A percentile compares a stretch with the other conserved stretches of the same genome.
phyloP scores from a whole-genome alignment of 37 sponge, comb jelly and placozoan species.

The Spongia lamella region DNA sequence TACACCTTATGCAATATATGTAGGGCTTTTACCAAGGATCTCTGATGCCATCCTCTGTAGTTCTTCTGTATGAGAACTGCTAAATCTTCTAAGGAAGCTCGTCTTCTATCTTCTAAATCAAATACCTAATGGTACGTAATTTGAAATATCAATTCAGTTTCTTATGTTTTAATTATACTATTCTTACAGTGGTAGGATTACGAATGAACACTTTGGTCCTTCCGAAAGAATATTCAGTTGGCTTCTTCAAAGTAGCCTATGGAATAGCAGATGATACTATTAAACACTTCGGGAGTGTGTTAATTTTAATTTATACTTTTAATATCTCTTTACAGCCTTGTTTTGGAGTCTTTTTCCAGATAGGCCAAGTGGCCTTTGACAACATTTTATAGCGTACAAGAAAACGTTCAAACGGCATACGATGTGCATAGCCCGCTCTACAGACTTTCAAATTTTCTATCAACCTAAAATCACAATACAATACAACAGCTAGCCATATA shows the following conservation, averaged over 20 bases:
- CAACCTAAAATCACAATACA: constrained; percentile 29
- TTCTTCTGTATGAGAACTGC: constrained; percentile 69
- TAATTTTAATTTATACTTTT: constrained; percentile 35
- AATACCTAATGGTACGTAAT: constrained; percentile 58
- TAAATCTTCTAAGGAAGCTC: constrained; percentile 48
- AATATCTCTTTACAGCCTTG: constrained; percentile 72
- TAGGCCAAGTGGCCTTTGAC: constrained; percentile 75
- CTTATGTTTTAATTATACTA: too few species aligned
- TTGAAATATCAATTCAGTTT: too few species aligned
- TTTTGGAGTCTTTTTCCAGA: constrained; percentile 63
- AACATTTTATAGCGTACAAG: constrained; percentile 81
- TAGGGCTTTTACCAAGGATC: constrained; percentile 44
- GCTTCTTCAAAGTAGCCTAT: constrained; percentile 38
- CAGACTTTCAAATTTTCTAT: constrained; percentile 66
- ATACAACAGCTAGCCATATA: neutral
- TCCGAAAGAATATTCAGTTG: constrained; percentile 64
- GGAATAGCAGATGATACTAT: neutral
- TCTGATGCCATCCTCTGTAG: constrained; percentile 59
- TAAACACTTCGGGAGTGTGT: neutral
- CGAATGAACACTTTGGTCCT: constrained; percentile 85
- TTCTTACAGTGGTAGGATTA: constrained; percentile 55
- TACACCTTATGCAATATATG: neutral
- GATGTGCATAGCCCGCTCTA: constrained; percentile 68
- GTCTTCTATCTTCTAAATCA: constrained; percentile 73
- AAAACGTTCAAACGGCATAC: constrained; percentile 41